These are phyloP conservation scores for Cryptomyrus ogoouensis DNA, from an alignment of 2,113 vertebrate genomes.

Conservation along the genomic window DNA sequence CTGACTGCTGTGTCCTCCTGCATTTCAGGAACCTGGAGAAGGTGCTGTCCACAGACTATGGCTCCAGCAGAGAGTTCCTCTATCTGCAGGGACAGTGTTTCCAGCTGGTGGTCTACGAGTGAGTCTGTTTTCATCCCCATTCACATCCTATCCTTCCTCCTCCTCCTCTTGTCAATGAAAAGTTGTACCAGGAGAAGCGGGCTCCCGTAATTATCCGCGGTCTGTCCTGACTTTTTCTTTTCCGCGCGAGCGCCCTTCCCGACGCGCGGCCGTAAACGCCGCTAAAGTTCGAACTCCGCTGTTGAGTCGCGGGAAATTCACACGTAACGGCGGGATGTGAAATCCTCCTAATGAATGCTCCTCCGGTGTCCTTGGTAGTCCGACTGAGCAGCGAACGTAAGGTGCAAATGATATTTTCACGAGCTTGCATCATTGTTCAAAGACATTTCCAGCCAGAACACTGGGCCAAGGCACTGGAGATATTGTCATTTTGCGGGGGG, in stretches of 20 bases:
- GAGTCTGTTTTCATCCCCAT: slow-evolving; percentile 56
- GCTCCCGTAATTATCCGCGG: slow-evolving; percentile 33
- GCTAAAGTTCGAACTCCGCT: not conserved
- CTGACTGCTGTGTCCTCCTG: not conserved
- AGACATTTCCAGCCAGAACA: not conserved
- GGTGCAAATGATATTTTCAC: not conserved
- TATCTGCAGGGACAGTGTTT: slow-evolving; percentile 57
- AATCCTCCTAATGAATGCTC: not conserved
- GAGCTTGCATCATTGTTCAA: not conserved
- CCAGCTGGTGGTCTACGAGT: slow-evolving; percentile 56
- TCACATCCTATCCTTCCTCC: slow-evolving; percentile 36
- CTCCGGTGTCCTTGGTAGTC: not conserved
- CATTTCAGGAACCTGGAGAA: slow-evolving; percentile 48
- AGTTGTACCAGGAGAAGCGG: not conserved
- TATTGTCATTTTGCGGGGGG: not conserved
- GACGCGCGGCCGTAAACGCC: not conserved
- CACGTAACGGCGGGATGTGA: not conserved
- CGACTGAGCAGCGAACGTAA: not conserved
- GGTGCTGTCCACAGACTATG: slow-evolving; percentile 53
- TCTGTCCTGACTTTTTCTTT: slow-evolving; percentile 34
- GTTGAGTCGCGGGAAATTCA: slow-evolving; percentile 17
- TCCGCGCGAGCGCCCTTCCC: not conserved
- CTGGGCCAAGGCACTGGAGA: not conserved
- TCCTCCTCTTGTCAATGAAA: not conserved
- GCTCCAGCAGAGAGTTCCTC: slow-evolving; percentile 56